Evolutionary conservation across 2,797 vertebrate genomes (phyloP).

Genomic region (Molossus alvarezi): DNA sequence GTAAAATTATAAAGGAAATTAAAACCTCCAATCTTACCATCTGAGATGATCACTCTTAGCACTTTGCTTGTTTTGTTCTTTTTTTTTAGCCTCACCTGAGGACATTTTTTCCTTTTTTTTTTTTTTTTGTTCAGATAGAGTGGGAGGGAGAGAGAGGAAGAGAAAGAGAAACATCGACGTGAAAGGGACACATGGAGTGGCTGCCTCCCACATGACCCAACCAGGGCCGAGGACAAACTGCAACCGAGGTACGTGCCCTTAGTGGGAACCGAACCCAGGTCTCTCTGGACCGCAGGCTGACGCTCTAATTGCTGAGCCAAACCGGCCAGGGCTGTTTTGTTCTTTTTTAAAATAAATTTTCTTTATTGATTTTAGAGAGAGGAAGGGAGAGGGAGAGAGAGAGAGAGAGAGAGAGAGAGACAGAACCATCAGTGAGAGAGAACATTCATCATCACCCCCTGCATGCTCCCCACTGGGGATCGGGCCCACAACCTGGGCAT

Average conservation of each 20-base stretch:
- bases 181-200: background rate
- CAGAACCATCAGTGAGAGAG: too few relatives aligned
- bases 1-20: constrained; percentile 9
- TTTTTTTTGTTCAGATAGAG: background rate
- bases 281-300: background rate
- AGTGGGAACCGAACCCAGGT: background rate
- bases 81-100: background rate
- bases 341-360: too few relatives aligned
- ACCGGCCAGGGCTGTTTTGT: too few relatives aligned
- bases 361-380: too few relatives aligned
- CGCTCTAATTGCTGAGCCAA: background rate
- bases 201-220: background rate
- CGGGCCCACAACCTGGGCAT: too few relatives aligned
- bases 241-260: background rate
- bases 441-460: too few relatives aligned
- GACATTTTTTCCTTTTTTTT: background rate
- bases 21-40: background rate
- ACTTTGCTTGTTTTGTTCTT: background rate
- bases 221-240: background rate
- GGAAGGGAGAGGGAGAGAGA: too few relatives aligned
- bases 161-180: background rate
- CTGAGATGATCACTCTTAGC: constrained; percentile 9
- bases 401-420: too few relatives aligned
- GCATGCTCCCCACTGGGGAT: too few relatives aligned
- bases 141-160: background rate